phyloP scores from a whole-genome alignment of 1,140 invertebrate genomes.

The Aleiodes sp. region DNA sequence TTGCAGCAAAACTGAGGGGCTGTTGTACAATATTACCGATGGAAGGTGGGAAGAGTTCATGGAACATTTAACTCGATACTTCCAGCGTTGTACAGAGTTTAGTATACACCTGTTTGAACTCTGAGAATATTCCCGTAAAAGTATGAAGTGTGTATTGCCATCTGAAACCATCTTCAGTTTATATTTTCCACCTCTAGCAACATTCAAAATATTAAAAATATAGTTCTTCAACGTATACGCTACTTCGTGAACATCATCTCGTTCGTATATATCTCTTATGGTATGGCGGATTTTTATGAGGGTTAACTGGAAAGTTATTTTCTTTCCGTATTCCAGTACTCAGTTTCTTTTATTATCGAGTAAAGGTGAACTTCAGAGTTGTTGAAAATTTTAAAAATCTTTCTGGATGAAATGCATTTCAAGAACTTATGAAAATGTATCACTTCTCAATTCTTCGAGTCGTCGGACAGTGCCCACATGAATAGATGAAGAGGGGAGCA shows the following conservation, averaged over 20 bases:
- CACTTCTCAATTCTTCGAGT: too few species aligned
- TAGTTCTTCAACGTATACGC: conserved; percentile 5
- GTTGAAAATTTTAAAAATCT: not conserved
- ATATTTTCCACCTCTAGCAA: conserved; percentile 24
- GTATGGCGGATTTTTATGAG: conserved; percentile 26
- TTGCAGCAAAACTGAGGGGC: not conserved
- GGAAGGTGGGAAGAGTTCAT: conserved; percentile 18
- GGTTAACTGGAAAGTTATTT: conserved; percentile 3
- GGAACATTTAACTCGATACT: conserved; percentile 33
- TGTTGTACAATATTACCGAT: not conserved
- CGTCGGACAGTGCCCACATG: too few species aligned
- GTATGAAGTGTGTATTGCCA: conserved; percentile 29
- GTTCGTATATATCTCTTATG: conserved; percentile 4
- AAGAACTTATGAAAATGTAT: too few species aligned
- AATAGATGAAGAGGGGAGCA: too few species aligned
- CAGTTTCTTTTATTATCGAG: not conserved
- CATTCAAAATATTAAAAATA: conserved; percentile 20
- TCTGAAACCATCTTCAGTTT: conserved; percentile 27
- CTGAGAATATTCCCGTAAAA: conserved; percentile 17
- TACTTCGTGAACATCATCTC: conserved; percentile 17
- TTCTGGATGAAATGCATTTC: too few species aligned
- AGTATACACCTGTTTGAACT: conserved; percentile 15
- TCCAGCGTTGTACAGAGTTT: not conserved
- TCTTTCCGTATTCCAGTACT: not conserved
- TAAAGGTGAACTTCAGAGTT: not conserved